Conservation (phyloP, 2,113 vertebrate species). For the Anolis carolinensis region DNA sequence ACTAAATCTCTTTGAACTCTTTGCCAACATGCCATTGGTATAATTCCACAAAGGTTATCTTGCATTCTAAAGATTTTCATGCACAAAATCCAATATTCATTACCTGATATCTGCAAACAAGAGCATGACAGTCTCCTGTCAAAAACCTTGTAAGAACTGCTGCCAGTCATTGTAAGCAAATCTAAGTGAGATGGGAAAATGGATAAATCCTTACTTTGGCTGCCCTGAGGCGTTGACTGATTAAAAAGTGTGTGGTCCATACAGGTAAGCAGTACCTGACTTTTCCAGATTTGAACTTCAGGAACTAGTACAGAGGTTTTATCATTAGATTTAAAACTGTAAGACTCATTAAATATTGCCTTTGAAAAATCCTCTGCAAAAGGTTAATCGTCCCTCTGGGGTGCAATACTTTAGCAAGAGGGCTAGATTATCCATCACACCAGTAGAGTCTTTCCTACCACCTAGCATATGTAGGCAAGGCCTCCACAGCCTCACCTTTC, state of each 20-base stretch:
- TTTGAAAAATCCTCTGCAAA: constrained; percentile 7
- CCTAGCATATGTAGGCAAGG: not conserved
- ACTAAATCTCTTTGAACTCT: not conserved
- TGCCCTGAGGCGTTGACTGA: not conserved
- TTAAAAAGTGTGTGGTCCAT: not conserved
- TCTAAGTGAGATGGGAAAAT: not conserved
- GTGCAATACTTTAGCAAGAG: not conserved
- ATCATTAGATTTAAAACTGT: constrained; percentile 25
- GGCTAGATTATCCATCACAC: not conserved
- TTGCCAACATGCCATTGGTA: too few species aligned
- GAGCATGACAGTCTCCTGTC: not conserved
- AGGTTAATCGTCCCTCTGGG: constrained; percentile 22
- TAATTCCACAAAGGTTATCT: not conserved
- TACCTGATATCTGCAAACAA: not conserved
- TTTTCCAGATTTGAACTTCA: not conserved
- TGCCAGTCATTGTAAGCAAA: not conserved
- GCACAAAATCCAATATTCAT: not conserved
- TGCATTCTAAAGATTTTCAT: not conserved
- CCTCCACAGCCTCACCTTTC: not conserved
- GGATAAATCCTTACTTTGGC: not conserved
- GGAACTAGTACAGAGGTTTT: not conserved
- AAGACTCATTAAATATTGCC: not conserved
- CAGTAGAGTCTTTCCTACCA: not conserved
- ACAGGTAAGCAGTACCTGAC: not conserved
- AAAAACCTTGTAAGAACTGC: not conserved